Percentiles rank a stretch among this genome's conserved stretches.
Evolutionary conservation across 2,888 invertebrate species (phyloP).

Genomic region (Nymphalis c-album): DNA sequence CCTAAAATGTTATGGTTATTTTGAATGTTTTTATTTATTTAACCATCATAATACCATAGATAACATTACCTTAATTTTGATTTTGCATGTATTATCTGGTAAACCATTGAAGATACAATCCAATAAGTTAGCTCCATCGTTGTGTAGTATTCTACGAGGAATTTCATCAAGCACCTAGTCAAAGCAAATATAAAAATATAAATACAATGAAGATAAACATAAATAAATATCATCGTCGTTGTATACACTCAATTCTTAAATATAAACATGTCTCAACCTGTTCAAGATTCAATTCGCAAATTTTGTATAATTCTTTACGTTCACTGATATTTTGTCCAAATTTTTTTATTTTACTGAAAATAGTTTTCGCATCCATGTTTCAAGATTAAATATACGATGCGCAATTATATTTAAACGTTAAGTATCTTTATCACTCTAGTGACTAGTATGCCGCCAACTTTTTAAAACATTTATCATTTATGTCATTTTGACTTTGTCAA

Average conservation of each 20-base stretch:
- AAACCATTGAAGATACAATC: conserved; percentile 66
- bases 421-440: too few relatives aligned
- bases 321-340: conserved; percentile 58
- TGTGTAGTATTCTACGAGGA: conserved; percentile 58
- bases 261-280: conserved; percentile 46
- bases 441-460: too few relatives aligned
- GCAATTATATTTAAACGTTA: too few relatives aligned
- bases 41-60: not conserved
- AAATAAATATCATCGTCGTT: not conserved
- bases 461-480: too few relatives aligned
- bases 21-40: not conserved
- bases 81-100: conserved; percentile 49
- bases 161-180: conserved; percentile 58
- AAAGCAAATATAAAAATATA: conserved; percentile 32
- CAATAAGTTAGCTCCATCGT: conserved; percentile 62
- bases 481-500: too few relatives aligned
- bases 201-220: not conserved
- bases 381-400: not conserved
- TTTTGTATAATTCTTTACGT: conserved; percentile 59
- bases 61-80: conserved; percentile 58
- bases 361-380: conserved; percentile 51
- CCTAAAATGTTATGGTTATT: conserved; percentile 45
- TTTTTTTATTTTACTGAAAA: conserved; percentile 59
- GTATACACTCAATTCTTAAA: not conserved
- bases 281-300: conserved; percentile 57